phyloP scores from a whole-genome alignment of 1,140 invertebrate genomes.

The Limonius californicus region DNA sequence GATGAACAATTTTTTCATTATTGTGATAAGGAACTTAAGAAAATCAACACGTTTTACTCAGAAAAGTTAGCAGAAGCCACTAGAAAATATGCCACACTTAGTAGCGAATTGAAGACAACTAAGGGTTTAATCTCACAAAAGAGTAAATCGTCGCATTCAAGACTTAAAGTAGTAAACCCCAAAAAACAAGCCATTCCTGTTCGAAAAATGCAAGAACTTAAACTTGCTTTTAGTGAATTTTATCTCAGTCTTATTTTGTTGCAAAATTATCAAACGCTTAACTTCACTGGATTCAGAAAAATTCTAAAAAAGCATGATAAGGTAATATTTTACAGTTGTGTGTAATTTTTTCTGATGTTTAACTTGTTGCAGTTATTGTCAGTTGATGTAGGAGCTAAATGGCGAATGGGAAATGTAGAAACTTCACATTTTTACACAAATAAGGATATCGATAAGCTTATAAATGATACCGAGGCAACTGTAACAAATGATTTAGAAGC shows the following conservation, averaged over 20 bases:
- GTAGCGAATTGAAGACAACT: slow-evolving; percentile 64
- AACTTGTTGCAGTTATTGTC: slow-evolving; percentile 53
- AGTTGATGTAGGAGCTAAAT: slow-evolving; percentile 61
- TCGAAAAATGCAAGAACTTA: slow-evolving; percentile 77
- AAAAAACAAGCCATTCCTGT: slow-evolving; percentile 49
- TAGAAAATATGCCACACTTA: slow-evolving; percentile 72
- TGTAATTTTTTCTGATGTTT: background rate
- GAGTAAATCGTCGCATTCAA: slow-evolving; percentile 15
- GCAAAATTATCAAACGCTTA: slow-evolving; percentile 74
- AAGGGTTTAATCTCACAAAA: slow-evolving; percentile 55
- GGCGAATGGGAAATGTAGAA: slow-evolving; percentile 78
- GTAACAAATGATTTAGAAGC: slow-evolving; percentile 82
- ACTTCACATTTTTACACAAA: slow-evolving; percentile 79
- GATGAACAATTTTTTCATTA: slow-evolving; percentile 83
- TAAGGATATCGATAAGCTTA: slow-evolving; percentile 83
- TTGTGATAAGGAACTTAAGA: slow-evolving; percentile 80
- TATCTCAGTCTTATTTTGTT: slow-evolving; percentile 81
- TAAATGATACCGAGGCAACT: slow-evolving; percentile 75
- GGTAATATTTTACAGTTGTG: too few relatives aligned
- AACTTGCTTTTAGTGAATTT: slow-evolving; percentile 89
- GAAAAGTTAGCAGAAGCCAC: slow-evolving; percentile 86
- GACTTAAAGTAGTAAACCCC: slow-evolving; percentile 48
- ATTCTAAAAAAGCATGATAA: slow-evolving; percentile 95
- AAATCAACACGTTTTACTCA: slow-evolving; percentile 87
- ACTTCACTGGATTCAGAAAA: slow-evolving; percentile 89